Base-by-base conservation (phyloP, 1,140 invertebrate species). In the Tetramorium parvispinum region DNA sequence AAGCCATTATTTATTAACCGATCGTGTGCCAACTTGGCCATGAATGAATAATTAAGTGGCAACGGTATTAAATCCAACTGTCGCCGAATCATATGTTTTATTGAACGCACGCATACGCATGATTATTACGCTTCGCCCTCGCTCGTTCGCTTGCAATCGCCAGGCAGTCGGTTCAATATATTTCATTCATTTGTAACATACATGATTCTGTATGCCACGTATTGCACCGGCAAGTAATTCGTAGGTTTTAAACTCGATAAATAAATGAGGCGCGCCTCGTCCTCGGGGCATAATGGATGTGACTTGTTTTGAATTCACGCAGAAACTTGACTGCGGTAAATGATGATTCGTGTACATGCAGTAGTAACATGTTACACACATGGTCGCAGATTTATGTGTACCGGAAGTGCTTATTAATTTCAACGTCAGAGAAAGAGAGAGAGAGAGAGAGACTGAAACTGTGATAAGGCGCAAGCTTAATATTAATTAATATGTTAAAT, bases 191-290 rank as follows among this genome's bases (percentile, higher is more conserved):
- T 46, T 16, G 18, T 40, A 37, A 43, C 51, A 68, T 46, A 32
- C 51, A 65, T 63, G 75, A 49, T 70, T 73, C 40, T 32, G 53
- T 43, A 21, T 43, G n/a, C 18, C 53, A 18, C n/a, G 40, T 11
- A n/a, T 1, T 32, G 21, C 37, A 21, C 13, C 11, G 49, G 43
- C 68, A 49, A 59, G 68, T 73, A 83, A 83, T 75, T 83, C 68
- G 68, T 83, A 83, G 79, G 68, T 83, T 83, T 83, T 83, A 83
- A 83, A 75, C 68, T 83, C 68, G 68, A 83, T 83, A 83, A 83
- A 83, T 83, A 83, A 83, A 83, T 75, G 68, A 83, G 21, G 43
- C 40, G 24, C 37, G n/a, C 4, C 53, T 73, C 68, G 40, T 83
- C 40, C 53, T 73, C 53, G 40, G 68, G 40, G 18, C 40, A 27